Evolutionary conservation across 2,888 invertebrate species (phyloP).

Genomic region (Drosophila birchii): DNA sequence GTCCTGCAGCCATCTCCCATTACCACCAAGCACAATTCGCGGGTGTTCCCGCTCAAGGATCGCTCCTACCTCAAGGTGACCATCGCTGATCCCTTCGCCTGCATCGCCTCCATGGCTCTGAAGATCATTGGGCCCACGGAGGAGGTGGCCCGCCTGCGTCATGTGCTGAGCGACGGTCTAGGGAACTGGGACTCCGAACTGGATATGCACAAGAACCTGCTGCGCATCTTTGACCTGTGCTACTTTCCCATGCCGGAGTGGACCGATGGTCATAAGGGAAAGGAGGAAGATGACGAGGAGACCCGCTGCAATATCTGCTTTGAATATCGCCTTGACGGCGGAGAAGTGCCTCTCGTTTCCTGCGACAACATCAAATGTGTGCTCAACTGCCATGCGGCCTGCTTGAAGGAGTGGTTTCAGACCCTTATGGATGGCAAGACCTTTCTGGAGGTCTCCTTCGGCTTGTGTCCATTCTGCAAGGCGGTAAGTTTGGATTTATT

Average conservation of each 20-base stretch:
- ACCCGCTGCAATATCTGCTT: slow-evolving; percentile 83
- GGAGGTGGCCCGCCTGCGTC: slow-evolving; percentile 77
- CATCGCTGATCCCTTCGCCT: slow-evolving; percentile 80
- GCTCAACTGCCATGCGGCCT: slow-evolving; percentile 82
- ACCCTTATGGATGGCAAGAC: slow-evolving; percentile 81
- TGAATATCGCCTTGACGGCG: slow-evolving; percentile 77
- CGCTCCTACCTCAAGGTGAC: slow-evolving; percentile 81
- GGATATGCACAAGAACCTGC: slow-evolving; percentile 83
- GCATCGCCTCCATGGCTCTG: slow-evolving; percentile 75
- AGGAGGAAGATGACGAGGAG: slow-evolving; percentile 38
- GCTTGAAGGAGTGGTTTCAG: slow-evolving; percentile 83
- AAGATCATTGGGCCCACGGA: slow-evolving; percentile 83
- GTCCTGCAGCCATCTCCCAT: slow-evolving; percentile 81
- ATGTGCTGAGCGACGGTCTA: slow-evolving; percentile 79
- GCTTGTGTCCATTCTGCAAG: slow-evolving; percentile 84
- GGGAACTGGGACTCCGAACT: slow-evolving; percentile 82
- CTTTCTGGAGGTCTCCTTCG: slow-evolving; percentile 83
- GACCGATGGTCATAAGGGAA: slow-evolving; percentile 30
- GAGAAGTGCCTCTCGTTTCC: slow-evolving; percentile 82
- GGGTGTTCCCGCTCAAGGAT: slow-evolving; percentile 82
- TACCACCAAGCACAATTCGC: slow-evolving; percentile 78
- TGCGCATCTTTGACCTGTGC: slow-evolving; percentile 83
- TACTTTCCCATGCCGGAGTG: slow-evolving; percentile 82
- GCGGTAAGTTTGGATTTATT: slow-evolving; percentile 63
- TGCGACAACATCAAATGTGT: slow-evolving; percentile 83